phyloP scores from a whole-genome alignment of 2,888 invertebrate species.

The Pristionchus maxplancki region DNA sequence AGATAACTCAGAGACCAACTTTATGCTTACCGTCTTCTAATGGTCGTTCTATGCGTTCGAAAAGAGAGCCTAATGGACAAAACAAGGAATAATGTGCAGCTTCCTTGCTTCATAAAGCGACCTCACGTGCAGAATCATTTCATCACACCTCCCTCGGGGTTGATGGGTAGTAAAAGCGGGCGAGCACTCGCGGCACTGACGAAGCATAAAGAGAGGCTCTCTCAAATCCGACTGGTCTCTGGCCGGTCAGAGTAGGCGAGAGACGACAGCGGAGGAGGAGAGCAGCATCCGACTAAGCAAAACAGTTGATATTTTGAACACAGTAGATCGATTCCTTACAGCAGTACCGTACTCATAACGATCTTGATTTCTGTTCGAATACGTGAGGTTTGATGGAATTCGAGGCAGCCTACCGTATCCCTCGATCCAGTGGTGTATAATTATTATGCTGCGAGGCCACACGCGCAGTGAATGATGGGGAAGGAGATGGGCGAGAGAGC shows the following conservation, averaged over 20 bases:
- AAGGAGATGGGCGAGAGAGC: not conserved
- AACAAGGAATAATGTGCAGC: no score
- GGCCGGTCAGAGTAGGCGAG: not conserved
- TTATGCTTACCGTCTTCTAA: no score
- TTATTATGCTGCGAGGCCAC: constrained; percentile 43
- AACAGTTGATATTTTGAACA: no score
- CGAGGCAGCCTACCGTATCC: not conserved
- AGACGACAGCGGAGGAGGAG: not conserved
- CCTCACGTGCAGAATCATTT: not conserved
- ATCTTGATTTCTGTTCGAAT: no score
- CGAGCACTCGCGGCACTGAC: not conserved
- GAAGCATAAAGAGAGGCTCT: not conserved
- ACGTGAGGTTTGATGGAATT: no score
- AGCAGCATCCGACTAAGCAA: no score
- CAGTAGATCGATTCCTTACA: no score
- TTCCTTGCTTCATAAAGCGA: not conserved
- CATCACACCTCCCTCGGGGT: not conserved
- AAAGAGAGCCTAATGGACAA: no score
- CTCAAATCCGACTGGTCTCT: not conserved
- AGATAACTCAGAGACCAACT: no score
- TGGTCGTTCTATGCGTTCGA: no score
- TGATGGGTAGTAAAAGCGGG: constrained; percentile 2
- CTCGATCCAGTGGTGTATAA: not conserved
- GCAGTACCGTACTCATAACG: no score
- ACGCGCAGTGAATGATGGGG: constrained; percentile 6